phyloP scores from a whole-genome alignment of 1,140 invertebrate species.

The Diabrotica virgifera region DNA sequence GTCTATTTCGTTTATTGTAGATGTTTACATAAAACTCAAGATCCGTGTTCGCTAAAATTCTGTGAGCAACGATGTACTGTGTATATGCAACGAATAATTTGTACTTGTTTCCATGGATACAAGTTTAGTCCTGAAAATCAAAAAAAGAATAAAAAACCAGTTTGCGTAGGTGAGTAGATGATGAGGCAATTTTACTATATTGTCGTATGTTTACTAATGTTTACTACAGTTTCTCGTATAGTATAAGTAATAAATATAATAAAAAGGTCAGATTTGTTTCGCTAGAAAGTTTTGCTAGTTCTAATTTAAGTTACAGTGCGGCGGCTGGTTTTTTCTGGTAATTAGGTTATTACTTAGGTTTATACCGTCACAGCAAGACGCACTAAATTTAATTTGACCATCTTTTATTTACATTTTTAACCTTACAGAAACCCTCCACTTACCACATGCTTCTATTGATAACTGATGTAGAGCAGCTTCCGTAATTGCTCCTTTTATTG shows the following conservation, averaged over 20 bases:
- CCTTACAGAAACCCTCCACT: no score
- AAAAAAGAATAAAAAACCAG: constrained; percentile 52
- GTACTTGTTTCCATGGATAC: constrained; percentile 62
- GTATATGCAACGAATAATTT: constrained; percentile 59
- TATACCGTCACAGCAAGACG: no score
- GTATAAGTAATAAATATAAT: no score
- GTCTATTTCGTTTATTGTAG: constrained; percentile 43
- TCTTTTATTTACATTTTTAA: no score
- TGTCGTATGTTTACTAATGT: neutral
- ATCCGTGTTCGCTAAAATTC: constrained; percentile 60
- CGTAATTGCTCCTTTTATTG: no score
- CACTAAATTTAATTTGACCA: no score
- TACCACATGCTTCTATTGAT: no score
- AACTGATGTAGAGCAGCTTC: no score
- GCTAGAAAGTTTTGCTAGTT: neutral
- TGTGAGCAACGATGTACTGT: constrained; percentile 65
- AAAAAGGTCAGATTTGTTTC: neutral
- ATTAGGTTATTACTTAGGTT: no score
- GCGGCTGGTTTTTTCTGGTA: neutral
- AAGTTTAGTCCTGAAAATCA: constrained; percentile 57
- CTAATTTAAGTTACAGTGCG: neutral
- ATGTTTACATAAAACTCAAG: constrained; percentile 57
- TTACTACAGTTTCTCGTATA: no score
- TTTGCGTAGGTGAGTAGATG: constrained; percentile 55
- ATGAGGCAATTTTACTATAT: neutral